Conservation (phyloP, 2,113 vertebrate species). For the Cavia porcellus region DNA sequence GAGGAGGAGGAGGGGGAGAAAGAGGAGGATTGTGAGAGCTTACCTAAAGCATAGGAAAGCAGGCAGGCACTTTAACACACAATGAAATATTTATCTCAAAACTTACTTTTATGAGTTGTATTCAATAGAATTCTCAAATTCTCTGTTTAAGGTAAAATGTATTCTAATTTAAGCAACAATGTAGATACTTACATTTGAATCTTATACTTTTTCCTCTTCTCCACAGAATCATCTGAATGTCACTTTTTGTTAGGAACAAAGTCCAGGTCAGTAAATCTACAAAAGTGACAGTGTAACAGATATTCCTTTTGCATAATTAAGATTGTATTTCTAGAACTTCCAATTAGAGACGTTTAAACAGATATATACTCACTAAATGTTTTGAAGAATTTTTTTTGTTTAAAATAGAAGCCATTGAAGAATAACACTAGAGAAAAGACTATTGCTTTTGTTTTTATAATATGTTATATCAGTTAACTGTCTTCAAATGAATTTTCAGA, state of each 20-base stretch:
- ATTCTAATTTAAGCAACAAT: conserved; percentile 23
- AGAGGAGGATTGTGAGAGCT: neutral
- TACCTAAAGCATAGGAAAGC: neutral
- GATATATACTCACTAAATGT: neutral
- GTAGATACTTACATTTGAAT: neutral
- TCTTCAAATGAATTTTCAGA: neutral
- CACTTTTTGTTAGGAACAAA: neutral
- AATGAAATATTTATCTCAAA: neutral
- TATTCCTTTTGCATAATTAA: neutral
- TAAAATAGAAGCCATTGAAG: neutral
- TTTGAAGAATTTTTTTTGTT: neutral
- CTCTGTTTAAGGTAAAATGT: neutral
- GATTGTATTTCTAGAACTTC: neutral
- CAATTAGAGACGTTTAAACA: neutral
- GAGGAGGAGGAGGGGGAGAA: neutral
- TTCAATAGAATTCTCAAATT: neutral
- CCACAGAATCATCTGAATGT: neutral
- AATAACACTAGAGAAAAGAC: neutral
- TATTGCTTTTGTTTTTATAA: neutral
- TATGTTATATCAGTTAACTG: neutral
- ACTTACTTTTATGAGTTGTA: neutral
- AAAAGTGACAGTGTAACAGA: neutral
- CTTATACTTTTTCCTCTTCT: neutral
- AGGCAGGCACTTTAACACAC: neutral
- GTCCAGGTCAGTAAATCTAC: neutral